Conservation (phyloP, 1,140 invertebrate genomes). For the Euwallacea similis region DNA sequence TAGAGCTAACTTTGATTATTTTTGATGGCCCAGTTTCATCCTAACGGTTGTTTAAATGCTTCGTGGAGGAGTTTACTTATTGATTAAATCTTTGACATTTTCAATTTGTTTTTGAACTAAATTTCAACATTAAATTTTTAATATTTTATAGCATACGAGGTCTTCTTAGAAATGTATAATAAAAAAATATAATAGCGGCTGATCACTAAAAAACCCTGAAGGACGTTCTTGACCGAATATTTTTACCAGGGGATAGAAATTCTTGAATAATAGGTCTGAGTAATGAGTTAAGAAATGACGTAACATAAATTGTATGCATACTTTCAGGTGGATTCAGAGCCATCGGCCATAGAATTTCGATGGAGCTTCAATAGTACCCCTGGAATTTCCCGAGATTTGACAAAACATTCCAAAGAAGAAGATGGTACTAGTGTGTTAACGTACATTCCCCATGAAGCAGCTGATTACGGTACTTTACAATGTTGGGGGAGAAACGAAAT, state of each 20-base stretch:
- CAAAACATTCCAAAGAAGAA: constrained; percentile 48
- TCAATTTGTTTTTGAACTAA: background rate
- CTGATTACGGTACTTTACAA: constrained; percentile 61
- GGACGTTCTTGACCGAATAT: too few species aligned
- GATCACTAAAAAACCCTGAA: too few species aligned
- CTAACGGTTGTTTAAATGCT: background rate
- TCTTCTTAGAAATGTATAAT: too few species aligned
- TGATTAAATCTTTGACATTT: background rate
- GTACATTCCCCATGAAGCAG: constrained; percentile 57
- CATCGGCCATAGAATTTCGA: constrained; percentile 57
- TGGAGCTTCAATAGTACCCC: constrained; percentile 66
- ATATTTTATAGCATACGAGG: too few species aligned
- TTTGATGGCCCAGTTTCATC: background rate
- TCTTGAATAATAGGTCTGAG: too few species aligned
- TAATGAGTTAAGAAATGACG: too few species aligned
- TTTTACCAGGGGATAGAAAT: too few species aligned
- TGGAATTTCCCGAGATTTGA: constrained; percentile 51
- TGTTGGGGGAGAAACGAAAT: constrained; percentile 62
- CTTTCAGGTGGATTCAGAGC: constrained; percentile 60
- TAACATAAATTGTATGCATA: constrained; percentile 8
- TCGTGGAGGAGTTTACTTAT: background rate
- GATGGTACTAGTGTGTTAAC: constrained; percentile 55
- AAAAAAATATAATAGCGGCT: too few species aligned
- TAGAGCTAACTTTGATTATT: constrained; percentile 7
- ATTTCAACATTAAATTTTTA: too few species aligned